Conservation (phyloP, 2,797 vertebrate species). For the Florisuga fusca region DNA sequence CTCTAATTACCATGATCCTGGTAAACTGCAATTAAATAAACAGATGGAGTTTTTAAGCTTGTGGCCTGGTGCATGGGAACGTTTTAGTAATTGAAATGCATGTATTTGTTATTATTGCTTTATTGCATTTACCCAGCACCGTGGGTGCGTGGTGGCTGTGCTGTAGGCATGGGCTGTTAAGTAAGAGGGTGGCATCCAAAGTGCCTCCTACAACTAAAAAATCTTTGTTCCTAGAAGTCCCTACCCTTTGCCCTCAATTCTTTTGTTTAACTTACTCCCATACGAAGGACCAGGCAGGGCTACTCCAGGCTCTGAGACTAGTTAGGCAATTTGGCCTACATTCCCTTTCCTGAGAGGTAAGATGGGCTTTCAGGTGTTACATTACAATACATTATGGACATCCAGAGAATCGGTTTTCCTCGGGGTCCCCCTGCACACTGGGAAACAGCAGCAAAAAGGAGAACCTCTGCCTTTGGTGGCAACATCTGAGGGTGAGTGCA, state of each 20-base stretch:
- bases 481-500: background rate
- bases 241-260: background rate
- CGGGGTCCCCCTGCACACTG: background rate
- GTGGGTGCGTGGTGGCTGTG: background rate
- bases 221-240: background rate
- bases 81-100: conserved; percentile 16
- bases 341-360: background rate
- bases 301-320: background rate
- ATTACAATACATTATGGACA: background rate
- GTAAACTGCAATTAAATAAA: conserved; percentile 72
- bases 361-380: background rate
- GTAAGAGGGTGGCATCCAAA: background rate
- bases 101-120: conserved; percentile 5
- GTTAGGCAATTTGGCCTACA: accelerated
- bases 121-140: background rate
- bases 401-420: background rate
- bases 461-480: background rate
- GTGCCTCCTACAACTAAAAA: background rate
- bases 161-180: background rate
- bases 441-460: background rate
- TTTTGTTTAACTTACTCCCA: background rate
- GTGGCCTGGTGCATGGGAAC: conserved; percentile 31
- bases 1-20: conserved; percentile 68
- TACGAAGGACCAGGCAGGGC: background rate
- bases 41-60: conserved; percentile 49